Evolutionary conservation across 2,888 invertebrate species (phyloP).

Genomic region (Cyclophora albipunctata): DNA sequence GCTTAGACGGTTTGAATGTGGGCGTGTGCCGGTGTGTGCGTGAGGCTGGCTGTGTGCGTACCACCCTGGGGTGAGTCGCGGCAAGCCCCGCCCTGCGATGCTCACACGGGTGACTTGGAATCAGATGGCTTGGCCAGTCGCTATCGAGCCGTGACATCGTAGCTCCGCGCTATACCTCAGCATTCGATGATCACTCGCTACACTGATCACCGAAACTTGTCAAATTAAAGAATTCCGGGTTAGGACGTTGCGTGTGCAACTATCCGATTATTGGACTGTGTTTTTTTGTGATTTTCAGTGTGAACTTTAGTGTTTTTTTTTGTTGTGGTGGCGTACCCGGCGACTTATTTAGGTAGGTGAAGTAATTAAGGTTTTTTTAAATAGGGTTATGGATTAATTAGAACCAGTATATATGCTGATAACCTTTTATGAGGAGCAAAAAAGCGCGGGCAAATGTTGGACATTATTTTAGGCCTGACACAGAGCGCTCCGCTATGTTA

Average conservation of each 20-base stretch:
- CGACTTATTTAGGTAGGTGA: constrained; percentile 27
- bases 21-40: constrained; percentile 18
- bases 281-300: constrained; percentile 21
- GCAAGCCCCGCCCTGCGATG: constrained; percentile 64
- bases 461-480: too few species aligned
- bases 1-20: constrained; percentile 19
- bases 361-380: constrained; percentile 4
- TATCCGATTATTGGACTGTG: constrained; percentile 49
- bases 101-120: constrained; percentile 75
- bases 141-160: constrained; percentile 72
- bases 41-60: constrained; percentile 51
- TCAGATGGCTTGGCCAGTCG: constrained; percentile 75
- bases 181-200: constrained; percentile 71
- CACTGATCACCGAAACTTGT: constrained; percentile 64
- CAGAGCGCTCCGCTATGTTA: too few species aligned
- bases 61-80: constrained; percentile 54
- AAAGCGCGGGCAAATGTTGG: too few species aligned
- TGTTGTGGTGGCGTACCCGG: constrained; percentile 28
- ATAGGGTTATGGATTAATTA: neutral
- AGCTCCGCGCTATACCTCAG: constrained; percentile 60
- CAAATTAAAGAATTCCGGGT: constrained; percentile 63
- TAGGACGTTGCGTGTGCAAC: constrained; percentile 38
- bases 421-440: neutral
- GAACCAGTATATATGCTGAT: neutral
- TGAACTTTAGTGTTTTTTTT: constrained; percentile 43